Percentiles rank a stretch among this genome's conserved stretches.
Conservation (phyloP, 2,113 vertebrate genomes). For the Silurus asotus region DNA sequence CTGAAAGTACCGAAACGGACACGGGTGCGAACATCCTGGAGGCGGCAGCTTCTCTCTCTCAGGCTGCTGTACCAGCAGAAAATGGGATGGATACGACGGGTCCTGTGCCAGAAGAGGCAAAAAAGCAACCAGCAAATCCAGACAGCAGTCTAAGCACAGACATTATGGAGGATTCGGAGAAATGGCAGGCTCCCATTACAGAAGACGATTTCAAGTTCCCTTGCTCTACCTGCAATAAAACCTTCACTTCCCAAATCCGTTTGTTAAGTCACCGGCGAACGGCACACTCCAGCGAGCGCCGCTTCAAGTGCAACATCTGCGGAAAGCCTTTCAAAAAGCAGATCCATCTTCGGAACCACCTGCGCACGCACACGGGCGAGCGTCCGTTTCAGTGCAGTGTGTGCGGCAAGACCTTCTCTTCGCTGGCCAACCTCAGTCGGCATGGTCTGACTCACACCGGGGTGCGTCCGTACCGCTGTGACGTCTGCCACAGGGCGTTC, state of each 20-base stretch:
- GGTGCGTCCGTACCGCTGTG: slow-evolving; percentile 81
- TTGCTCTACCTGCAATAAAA: slow-evolving; percentile 78
- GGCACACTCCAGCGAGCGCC: slow-evolving; percentile 74
- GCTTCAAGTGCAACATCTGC: slow-evolving; percentile 80
- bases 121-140: slow-evolving; percentile 10
- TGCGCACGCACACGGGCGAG: slow-evolving; percentile 86
- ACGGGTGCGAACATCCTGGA: slow-evolving; percentile 50
- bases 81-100: slow-evolving; percentile 35
- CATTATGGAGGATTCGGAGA: not conserved
- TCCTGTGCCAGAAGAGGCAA: not conserved
- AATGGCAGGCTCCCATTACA: not conserved
- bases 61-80: slow-evolving; percentile 23
- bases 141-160: not conserved
- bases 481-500: slow-evolving; percentile 82
- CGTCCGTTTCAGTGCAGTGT: slow-evolving; percentile 85
- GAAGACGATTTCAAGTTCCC: slow-evolving; percentile 60
- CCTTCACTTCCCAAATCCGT: slow-evolving; percentile 74
- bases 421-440: slow-evolving; percentile 82
- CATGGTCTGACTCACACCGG: slow-evolving; percentile 86
- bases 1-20: slow-evolving; percentile 52
- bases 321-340: slow-evolving; percentile 86
- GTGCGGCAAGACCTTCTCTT: slow-evolving; percentile 86
- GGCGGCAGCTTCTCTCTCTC: slow-evolving; percentile 30
- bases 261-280: slow-evolving; percentile 77
- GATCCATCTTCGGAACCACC: slow-evolving; percentile 84